Evolutionary conservation across 1,140 invertebrate genomes (phyloP), one percentile per base, ranked within the genome.

Genomic region (Sinonovacula constricta): DNA sequence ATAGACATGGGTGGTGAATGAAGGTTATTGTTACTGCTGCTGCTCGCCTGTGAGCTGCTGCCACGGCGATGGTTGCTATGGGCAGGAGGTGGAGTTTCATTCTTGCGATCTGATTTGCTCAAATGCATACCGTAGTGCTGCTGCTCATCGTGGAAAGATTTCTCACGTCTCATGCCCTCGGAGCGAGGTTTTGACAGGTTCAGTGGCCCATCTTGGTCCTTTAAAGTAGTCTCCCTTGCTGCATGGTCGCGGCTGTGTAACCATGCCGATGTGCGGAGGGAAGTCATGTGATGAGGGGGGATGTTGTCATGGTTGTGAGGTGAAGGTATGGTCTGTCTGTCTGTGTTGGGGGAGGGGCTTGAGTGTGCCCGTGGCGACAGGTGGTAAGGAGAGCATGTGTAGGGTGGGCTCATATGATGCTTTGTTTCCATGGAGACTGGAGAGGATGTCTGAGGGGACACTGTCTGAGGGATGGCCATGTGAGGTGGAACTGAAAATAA

Each of bases 161-260:
- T 66, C 68, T 88, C 85, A 15, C 31, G 28, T 71, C 86, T 86
- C 15, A 51, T 39, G 24, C 81, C 62, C 30, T 83, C 82, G n/a
- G 79, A 93, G 86, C 97, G 95, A 31, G 96, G 96, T 91, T 97
- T 97, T 80, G 94, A 95, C 5, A 98, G 93, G 91, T 97, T 97
- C 0, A 98, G 91, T 0, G 96, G 96, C 0, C 95, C 94, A 85
- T 97, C 96, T 4, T 95, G 81, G 91, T 89, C 59, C 89, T 83
- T 54, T 89, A 87, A 5, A 88, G 88, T 12, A 90, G 90, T 24
- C 88, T 88, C 36, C 87, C 86, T 7, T n/a, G 60, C 65, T 72
- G 88, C 89, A 5, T 90, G 91, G 49, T 70, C 68, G 92, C 92
- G 53, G 51, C 85, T 77, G 10, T 68, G 79, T 51, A 71, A 56